Base-by-base conservation (phyloP, 2,113 vertebrate species). In the Nothobranchius furzeri region DNA sequence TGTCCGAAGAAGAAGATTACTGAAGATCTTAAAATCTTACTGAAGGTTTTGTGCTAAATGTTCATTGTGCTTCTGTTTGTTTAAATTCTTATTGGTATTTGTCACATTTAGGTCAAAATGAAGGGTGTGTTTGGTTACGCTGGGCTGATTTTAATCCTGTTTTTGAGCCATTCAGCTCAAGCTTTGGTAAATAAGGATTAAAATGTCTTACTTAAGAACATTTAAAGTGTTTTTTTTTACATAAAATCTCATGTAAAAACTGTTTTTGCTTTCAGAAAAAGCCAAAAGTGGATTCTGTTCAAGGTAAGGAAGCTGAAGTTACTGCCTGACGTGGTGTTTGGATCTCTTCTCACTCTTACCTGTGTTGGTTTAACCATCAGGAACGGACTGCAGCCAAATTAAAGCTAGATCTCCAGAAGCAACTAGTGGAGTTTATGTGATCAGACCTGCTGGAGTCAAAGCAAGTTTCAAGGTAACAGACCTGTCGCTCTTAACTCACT, bases 331-430 rank as follows among this genome's bases (percentile, higher is more conserved):
- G 0, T 30, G 30, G 30, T 13, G 10, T 50, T 3, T 0, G 20
- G 25, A 4, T n/a, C 17, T 73, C 9, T 57, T 51, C 9, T 35
- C 12, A 3, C 42, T 6, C 35, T 30, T 30, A 3, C 4, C 30
- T 30, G 3, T 30, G 30, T 3, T 30, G 30, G 30, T 30, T 30
- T 30, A 7, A 10, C 12, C 12, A 9, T 54, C 42, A 85, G 86
- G 73, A 14, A 74, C 68, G 66, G 90, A 91, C 72, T 92, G 89
- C 57, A 68, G 82, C 35, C 62, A 86, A 42, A 89, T 92, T 24
- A 86, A 86, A 68, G 24, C 6, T 40, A 13, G 9, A 1, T 43
- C 12, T 15, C 77, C 86, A 15, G 1, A 5, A 25, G 87, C 84
- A 14, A 0, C 57, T 20, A 90, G 85, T 73, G 91, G 91, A 0